Evolutionary conservation across 2,113 vertebrate species (phyloP), one percentile per base, ranked within the genome.

Genomic region (Pseudonaja textilis): DNA sequence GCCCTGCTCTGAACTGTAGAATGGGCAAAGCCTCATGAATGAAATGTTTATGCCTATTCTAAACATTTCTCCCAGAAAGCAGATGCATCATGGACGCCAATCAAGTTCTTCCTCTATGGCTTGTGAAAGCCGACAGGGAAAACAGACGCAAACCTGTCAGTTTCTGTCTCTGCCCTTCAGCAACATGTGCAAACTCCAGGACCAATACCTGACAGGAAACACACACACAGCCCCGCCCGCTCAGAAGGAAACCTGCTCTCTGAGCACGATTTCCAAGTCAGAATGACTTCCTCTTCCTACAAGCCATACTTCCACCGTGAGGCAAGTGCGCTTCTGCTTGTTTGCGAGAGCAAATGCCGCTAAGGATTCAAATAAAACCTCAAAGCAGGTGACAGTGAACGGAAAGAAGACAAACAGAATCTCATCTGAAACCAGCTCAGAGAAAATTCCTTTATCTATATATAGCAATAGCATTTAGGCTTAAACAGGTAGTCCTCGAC

Each of bases 51-150:
- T 59, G 52, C 81, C 88, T 54, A 52, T 2, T 26, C 18, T 61
- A 9, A n/a, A 87, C 52, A 8, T 85, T 81, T 74, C 86, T 87
- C 89, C 25, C 1, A 20, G 20, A 91, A 89, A 69, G 50, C 56
- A 90, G 87, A 34, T 56, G 61, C 64, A 89, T 86, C 22, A 0
- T 10, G 39, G 64, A n/a, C n/a, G 4, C 47, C 42, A 2, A 89
- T 61, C 61, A 12, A 25, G 22, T 45, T 88, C 89, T 81, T 91
- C 91, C 91, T 94, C 26, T 94, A 22, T 74, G 55, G 50, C 50
- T 90, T 74, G 4, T 14, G 39, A 2, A 42, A 64, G 1, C 5
- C 1, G 39, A 0, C 20, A 25, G 85, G 45, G 57, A 93, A 61
- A 55, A 91, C 55, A 59, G 47, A 89, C 50, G 55, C 18, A 34